Base-by-base conservation (phyloP, 2,888 invertebrate genomes). In the Tetragonula carbonaria region DNA sequence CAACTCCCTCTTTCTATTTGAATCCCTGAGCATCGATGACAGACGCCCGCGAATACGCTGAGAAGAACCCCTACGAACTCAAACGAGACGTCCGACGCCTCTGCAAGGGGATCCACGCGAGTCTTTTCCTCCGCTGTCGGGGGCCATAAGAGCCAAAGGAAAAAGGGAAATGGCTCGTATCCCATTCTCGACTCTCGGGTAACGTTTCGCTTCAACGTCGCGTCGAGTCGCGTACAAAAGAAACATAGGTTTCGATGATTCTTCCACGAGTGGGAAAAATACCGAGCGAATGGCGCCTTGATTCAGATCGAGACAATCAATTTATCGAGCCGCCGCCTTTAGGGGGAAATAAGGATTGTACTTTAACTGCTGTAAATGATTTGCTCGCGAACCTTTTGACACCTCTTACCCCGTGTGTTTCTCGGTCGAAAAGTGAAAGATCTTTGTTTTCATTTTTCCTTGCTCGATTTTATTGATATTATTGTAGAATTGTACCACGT, bases 1-100 rank as follows among this genome's bases (percentile, higher is more conserved):
- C 85, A 78, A 78, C 83, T 88, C 77, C 71, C 74, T 78, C 86
- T 77, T 78, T 75, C 85, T 74, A 85, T 89, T 82, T 80, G 87
- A 88, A 87, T 85, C 81, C 78, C 74, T 13, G 75, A 82, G 82
- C 72, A 86, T 74, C 88, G 78, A 88, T 86, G 90, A 90, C 90
- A 83, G 87, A 77, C 88, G 80, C 79, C 45, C 84, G 68, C 74
- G 86, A 86, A 87, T 85, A 80, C 83, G 74, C 66, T 33, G 33
- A 33, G 33, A 51, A 79, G 73, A 78, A 73, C 65, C 73, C 55
- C 65, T 72, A 75, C 59, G 79, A 78, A 79, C 79, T 28, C 28
- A 68, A 73, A 57, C 72, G 74, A 66, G 73, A 77, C 63, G 53
- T 53, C 71, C 45, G 65, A 55, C 71, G 77, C 59, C 63, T 4